A percentile compares a stretch with the other conserved stretches of the same genome.
phyloP scores from a whole-genome alignment of 1,140 invertebrate species.

The Adoxophyes honmai region DNA sequence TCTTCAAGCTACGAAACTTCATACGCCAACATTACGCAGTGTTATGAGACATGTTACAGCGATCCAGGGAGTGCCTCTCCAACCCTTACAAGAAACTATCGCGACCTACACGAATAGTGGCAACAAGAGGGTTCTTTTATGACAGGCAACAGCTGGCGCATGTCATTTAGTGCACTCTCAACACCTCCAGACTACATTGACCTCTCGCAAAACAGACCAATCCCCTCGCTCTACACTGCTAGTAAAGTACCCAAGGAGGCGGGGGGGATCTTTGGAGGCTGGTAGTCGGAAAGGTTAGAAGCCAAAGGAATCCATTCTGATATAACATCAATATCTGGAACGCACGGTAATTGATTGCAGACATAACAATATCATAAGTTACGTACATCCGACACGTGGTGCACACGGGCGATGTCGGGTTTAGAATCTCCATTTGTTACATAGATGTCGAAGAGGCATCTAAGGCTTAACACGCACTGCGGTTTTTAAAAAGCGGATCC shows the following conservation, averaged over 20 bases:
- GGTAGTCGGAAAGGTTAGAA: slow-evolving; percentile 51
- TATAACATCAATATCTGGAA: slow-evolving; percentile 51
- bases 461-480: too few relatives aligned
- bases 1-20: too few relatives aligned
- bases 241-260: background rate
- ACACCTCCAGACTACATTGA: slow-evolving; percentile 29
- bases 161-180: slow-evolving; percentile 61
- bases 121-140: slow-evolving; percentile 66
- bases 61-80: background rate
- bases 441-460: too few relatives aligned
- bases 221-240: background rate
- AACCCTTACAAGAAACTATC: slow-evolving; percentile 64
- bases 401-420: background rate
- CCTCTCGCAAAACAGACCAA: slow-evolving; percentile 6
- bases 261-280: slow-evolving; percentile 27
- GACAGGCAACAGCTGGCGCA: slow-evolving; percentile 58
- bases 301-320: slow-evolving; percentile 57
- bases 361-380: slow-evolving; percentile 63
- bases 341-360: slow-evolving; percentile 48
- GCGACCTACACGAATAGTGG: slow-evolving; percentile 49
- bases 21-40: background rate
- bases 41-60: background rate
- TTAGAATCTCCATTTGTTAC: too few relatives aligned
- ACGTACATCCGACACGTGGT: slow-evolving; percentile 16
- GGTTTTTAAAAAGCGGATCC: too few relatives aligned